Evolutionary conservation across 2,113 vertebrate genomes (phyloP).

Genomic region (Triplophysa siluroides): DNA sequence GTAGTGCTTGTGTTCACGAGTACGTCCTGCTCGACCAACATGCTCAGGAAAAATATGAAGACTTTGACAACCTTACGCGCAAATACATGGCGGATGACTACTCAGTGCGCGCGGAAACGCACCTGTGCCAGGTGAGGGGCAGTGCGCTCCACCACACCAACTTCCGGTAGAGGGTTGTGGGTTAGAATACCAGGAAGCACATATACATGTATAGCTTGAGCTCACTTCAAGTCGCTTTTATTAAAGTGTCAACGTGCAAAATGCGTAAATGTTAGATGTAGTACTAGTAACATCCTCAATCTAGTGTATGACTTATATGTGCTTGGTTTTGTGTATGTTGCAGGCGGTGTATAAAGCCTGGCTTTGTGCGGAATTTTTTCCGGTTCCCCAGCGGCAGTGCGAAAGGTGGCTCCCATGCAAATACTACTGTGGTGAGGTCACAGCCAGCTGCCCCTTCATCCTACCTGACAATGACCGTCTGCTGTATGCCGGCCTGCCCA

Average conservation of each 20-base stretch:
- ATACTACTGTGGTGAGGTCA: conserved; percentile 89
- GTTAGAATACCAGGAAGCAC: too few relatives aligned
- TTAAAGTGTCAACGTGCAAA: too few relatives aligned
- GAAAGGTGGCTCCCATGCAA: conserved; percentile 86
- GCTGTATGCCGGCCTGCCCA: conserved; percentile 86
- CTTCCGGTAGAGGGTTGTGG: neutral
- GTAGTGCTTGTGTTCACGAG: conserved; percentile 80
- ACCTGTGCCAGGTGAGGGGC: conserved; percentile 33
- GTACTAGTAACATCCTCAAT: too few relatives aligned
- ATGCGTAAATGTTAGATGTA: neutral
- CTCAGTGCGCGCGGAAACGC: conserved; percentile 78
- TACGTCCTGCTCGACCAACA: conserved; percentile 86
- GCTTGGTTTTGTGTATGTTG: conserved; percentile 40
- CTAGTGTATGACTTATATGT: neutral
- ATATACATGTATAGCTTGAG: neutral
- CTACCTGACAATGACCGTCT: conserved; percentile 87
- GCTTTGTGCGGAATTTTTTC: conserved; percentile 89
- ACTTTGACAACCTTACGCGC: conserved; percentile 84
- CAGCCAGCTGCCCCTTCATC: conserved; percentile 87
- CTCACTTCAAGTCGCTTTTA: too few relatives aligned
- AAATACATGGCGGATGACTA: conserved; percentile 84
- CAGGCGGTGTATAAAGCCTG: conserved; percentile 90
- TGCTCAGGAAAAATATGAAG: conserved; percentile 90
- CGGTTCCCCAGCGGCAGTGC: conserved; percentile 86
- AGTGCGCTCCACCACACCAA: neutral